Base-by-base conservation (phyloP, 1,140 invertebrate species). In the Trachymyrmex septentrionalis region DNA sequence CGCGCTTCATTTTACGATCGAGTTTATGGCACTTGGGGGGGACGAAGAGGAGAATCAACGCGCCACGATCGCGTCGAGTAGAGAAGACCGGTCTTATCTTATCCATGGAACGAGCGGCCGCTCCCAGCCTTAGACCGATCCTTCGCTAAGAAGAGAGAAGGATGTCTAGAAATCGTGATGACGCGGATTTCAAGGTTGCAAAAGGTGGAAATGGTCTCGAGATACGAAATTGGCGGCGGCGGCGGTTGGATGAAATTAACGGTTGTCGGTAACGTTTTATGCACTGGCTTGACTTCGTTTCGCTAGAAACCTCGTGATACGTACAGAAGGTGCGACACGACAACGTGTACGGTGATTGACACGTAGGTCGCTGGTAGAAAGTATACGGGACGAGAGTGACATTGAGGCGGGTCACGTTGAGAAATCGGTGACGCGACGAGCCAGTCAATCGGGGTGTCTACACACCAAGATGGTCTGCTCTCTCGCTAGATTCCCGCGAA, bases 41-140 rank as follows among this genome's bases (percentile, higher is more conserved):
- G 81, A 48, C 66, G 38, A 50, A 27, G 66, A 44, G 66, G 75
- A 66, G 85, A 87, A 71, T 90, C 85, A 87, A 88, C 87, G 63
- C 14, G 53, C 7, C 30, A 63, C 19, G 44, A 87, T 87, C 86
- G 67, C 72, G 50, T 87, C 72, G 59, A 61, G 30, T 87, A 82
- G 86, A 90, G 67, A 82, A 50, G 80, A 82, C 87, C 76, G 53
- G 75, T 71, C 72, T 91, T 91, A 91, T 91, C 90, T 91, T 91
- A 91, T 91, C 90, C 77, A 59, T 30, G 75, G 30, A 85, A 91
- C 76, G 80, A 87, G 44, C 66, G 71, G 71, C 75, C 89, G 73
- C 71, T 86, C 59, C 77, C 81, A 90, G 53, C 34, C 72, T 88
- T 61, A 50, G 66, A 48, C 38, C 38, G 21, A 50, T 50, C 21